Evolutionary conservation across 2,888 invertebrate genomes (phyloP).

Genomic region (Unio delphinus): DNA sequence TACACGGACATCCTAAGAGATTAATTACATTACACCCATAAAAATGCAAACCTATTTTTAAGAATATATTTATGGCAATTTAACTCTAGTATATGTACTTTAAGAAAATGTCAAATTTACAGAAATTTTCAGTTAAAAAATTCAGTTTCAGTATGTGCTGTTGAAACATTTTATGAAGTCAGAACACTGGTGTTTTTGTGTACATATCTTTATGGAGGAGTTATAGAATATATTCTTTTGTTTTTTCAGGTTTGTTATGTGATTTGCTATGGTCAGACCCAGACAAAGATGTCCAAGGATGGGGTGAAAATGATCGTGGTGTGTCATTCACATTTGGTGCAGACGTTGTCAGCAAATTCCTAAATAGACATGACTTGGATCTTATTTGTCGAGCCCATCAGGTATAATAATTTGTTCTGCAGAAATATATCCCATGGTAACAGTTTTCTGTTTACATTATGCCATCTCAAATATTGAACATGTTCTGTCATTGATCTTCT

Average conservation of each 20-base stretch:
- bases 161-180: not conserved
- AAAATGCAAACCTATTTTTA: no score
- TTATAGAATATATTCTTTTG: no score
- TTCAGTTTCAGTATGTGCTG: not conserved
- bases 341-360: conserved; percentile 89
- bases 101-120: not conserved
- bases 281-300: conserved; percentile 81
- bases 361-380: conserved; percentile 96
- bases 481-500: no score
- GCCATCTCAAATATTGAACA: no score
- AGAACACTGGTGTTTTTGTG: not conserved
- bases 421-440: no score
- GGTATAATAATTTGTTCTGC: conserved; percentile 72
- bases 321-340: conserved; percentile 99
- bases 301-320: conserved; percentile 98
- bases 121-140: no score
- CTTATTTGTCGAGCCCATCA: conserved; percentile 98
- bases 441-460: no score
- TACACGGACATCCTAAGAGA: no score
- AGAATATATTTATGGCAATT: no score
- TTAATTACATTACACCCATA: no score
- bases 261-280: conserved; percentile 95
- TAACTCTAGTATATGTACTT: not conserved
- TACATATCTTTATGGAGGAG: not conserved
- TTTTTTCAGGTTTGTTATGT: conserved; percentile 86